Conservation (phyloP, 2,113 vertebrate genomes). For the Petroica traversi region DNA sequence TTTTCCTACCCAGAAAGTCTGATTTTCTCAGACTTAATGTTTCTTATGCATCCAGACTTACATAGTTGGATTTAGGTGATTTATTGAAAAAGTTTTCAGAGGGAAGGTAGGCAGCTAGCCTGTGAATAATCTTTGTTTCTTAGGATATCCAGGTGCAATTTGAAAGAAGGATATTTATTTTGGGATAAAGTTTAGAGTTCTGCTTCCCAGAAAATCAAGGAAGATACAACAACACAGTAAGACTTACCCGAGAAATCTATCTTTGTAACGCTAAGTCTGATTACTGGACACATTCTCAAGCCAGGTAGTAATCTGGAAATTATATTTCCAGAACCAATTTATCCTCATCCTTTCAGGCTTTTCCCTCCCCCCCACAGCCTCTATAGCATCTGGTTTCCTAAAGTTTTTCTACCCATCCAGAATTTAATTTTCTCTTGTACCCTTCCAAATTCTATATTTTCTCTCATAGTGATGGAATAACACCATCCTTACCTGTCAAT, state of each 20-base stretch:
- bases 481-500: neutral
- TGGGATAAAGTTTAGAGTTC: neutral
- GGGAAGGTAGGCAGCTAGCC: neutral
- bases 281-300: neutral
- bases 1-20: neutral
- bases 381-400: neutral
- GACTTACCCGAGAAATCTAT: neutral
- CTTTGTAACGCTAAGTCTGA: neutral
- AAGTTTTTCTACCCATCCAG: neutral
- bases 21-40: neutral
- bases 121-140: neutral
- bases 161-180: neutral
- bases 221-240: neutral
- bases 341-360: neutral
- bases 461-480: neutral
- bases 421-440: neutral
- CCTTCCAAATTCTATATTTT: neutral
- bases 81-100: neutral
- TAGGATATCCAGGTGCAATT: neutral
- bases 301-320: neutral
- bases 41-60: neutral
- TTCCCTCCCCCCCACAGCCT: fast-evolving
- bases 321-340: neutral
- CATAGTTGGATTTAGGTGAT: neutral
- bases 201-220: neutral